Percentiles rank a stretch among this genome's conserved stretches.
Evolutionary conservation across 2,888 invertebrate genomes (phyloP).

Genomic region (Hecatera dysodea): DNA sequence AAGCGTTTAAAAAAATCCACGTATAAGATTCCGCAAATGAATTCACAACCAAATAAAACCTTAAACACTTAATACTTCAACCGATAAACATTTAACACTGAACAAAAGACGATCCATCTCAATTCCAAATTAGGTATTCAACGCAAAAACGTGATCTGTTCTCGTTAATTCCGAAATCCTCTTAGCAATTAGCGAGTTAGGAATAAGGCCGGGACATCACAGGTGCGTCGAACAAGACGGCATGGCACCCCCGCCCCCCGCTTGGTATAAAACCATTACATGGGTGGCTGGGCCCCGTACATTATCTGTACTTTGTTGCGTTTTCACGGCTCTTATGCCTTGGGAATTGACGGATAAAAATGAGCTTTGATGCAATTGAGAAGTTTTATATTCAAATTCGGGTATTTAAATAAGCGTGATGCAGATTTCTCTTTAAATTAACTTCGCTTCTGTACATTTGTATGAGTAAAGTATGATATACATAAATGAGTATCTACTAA

Average conservation of each 20-base stretch:
- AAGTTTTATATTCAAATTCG: slow-evolving; percentile 2
- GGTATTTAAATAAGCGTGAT: background rate
- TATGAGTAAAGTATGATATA: no score
- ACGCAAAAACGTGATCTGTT: slow-evolving; percentile 57
- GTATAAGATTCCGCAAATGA: background rate
- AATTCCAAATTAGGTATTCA: slow-evolving; percentile 58
- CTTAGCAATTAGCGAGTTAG: slow-evolving; percentile 65
- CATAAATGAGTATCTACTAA: no score
- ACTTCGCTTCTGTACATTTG: no score
- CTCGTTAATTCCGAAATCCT: slow-evolving; percentile 65
- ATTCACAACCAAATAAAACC: background rate
- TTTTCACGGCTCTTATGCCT: slow-evolving; percentile 26
- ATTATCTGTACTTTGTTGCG: slow-evolving; percentile 41
- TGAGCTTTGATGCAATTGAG: background rate
- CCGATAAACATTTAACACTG: slow-evolving; percentile 39
- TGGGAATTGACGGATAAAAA: background rate
- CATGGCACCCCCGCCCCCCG: slow-evolving; percentile 25
- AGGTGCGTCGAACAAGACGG: slow-evolving; percentile 62
- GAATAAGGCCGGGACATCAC: slow-evolving; percentile 56
- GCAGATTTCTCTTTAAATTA: background rate
- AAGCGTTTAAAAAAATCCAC: background rate
- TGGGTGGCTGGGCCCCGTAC: slow-evolving; percentile 44
- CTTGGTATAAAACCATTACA: slow-evolving; percentile 63
- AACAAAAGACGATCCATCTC: slow-evolving; percentile 57
- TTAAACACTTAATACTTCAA: slow-evolving; percentile 25